Percentiles rank a stretch among this genome's conserved stretches.
Evolutionary conservation across 2,113 vertebrate genomes (phyloP).

Genomic region (Taurulus bubalis): DNA sequence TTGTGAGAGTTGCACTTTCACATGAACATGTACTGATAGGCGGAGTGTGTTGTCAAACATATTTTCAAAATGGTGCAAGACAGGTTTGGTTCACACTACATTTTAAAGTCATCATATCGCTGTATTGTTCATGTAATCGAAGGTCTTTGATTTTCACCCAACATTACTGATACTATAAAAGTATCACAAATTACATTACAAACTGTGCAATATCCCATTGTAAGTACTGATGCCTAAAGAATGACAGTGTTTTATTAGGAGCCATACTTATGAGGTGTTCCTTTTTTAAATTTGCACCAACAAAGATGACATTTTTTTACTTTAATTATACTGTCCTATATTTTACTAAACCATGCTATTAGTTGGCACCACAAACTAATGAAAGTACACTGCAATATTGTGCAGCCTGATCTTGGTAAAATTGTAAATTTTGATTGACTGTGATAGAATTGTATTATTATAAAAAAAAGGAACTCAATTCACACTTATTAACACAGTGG

Average conservation of each 20-base stretch:
- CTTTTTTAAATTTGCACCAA: background rate
- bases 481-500: too few relatives aligned
- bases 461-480: too few relatives aligned
- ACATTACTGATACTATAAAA: background rate
- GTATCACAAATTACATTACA: too few relatives aligned
- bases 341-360: background rate
- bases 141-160: too few relatives aligned
- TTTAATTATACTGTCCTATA: background rate
- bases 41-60: too few relatives aligned
- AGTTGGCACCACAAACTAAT: background rate
- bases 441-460: too few relatives aligned
- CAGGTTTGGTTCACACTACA: background rate
- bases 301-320: background rate
- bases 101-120: too few relatives aligned
- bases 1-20: constrained; percentile 29
- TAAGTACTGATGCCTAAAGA: background rate
- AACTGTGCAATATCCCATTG: background rate
- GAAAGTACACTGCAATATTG: too few relatives aligned
- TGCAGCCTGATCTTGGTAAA: background rate
- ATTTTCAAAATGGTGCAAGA: too few relatives aligned
- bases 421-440: too few relatives aligned
- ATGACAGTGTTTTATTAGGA: background rate
- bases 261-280: background rate
- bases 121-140: background rate
- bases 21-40: background rate